Percentiles rank a stretch among this genome's conserved stretches.
phyloP scores from a whole-genome alignment of 2,797 vertebrate species.

The Xenops minutus region DNA sequence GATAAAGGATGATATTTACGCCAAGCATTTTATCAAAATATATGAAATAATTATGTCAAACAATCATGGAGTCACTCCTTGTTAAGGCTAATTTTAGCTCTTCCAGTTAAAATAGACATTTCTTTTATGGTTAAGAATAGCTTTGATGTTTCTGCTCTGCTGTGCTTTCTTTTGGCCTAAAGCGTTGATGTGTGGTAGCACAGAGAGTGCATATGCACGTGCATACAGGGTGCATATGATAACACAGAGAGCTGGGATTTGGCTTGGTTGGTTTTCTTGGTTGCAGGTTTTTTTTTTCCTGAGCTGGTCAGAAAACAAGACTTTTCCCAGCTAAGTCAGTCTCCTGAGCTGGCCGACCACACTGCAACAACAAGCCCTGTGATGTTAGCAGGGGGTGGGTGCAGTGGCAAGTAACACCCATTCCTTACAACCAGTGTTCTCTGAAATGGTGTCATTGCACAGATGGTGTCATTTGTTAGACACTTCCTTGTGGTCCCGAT shows the following conservation, averaged over 20 bases:
- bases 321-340: neutral
- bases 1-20: neutral
- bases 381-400: neutral
- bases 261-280: neutral
- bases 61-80: neutral
- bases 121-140: neutral
- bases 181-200: neutral
- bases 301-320: neutral
- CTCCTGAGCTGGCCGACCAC: neutral
- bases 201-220: neutral
- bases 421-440: neutral
- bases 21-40: neutral
- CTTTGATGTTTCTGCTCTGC: neutral
- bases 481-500: fast-evolving
- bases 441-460: neutral
- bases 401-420: neutral
- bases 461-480: neutral
- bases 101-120: neutral
- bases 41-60: neutral
- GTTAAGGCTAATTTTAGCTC: neutral
- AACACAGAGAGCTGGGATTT: neutral
- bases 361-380: neutral
- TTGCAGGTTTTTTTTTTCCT: neutral
- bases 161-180: neutral
- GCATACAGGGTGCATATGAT: fast-evolving